These are phyloP conservation scores for Rhinopomastus cyanomelas DNA, from an alignment of 2,113 vertebrate genomes.

Conservation along the genomic window DNA sequence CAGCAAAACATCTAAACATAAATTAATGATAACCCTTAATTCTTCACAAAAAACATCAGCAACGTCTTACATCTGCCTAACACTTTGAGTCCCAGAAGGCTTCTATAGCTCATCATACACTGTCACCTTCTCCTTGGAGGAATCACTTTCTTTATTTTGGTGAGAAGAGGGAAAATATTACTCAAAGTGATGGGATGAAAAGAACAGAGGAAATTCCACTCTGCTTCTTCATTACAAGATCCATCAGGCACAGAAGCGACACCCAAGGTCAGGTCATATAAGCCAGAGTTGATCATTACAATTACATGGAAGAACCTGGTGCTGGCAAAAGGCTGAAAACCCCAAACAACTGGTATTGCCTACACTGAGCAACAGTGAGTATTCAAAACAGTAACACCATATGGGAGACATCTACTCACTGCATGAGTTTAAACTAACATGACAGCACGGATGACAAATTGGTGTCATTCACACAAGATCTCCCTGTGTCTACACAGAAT, in stretches of 20 bases:
- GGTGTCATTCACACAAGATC: not conserved
- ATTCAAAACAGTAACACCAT: not conserved
- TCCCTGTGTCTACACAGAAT: not conserved
- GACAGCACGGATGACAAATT: not conserved
- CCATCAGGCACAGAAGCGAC: not conserved
- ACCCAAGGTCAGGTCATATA: not conserved
- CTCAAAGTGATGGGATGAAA: not conserved
- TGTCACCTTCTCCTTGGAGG: not conserved
- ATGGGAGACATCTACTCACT: slow-evolving; percentile 6
- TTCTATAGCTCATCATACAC: not conserved
- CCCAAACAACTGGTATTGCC: not conserved
- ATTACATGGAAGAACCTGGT: not conserved
- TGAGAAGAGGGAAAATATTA: not conserved
- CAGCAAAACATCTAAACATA: not conserved
- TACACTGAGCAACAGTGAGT: not conserved
- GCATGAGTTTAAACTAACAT: slow-evolving; percentile 13
- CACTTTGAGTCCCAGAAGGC: not conserved
- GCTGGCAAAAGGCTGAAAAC: not conserved
- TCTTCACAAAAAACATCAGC: not conserved
- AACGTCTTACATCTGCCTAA: not conserved
- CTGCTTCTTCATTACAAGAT: not conserved
- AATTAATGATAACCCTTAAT: not conserved
- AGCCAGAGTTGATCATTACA: not conserved
- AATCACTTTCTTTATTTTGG: not conserved
- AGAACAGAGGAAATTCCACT: not conserved